These are phyloP conservation scores for Phrynocephalus vlangalii DNA, from an alignment of 2,797 vertebrate genomes.

Conservation along the genomic window DNA sequence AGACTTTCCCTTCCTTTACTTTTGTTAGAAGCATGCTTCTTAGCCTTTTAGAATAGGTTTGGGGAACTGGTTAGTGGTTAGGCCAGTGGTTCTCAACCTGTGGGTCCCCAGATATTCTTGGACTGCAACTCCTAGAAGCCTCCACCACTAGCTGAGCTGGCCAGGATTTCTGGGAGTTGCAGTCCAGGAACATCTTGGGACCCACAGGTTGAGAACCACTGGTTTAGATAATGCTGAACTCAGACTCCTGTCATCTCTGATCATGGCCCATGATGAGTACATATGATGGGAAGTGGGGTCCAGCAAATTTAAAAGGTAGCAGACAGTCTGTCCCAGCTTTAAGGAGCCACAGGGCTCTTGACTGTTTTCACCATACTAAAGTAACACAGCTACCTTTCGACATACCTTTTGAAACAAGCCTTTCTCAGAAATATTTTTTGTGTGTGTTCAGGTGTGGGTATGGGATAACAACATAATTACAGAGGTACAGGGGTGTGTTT, in stretches of 20 bases:
- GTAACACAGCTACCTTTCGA: background rate
- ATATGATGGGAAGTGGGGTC: background rate
- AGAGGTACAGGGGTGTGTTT: background rate
- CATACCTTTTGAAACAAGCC: background rate
- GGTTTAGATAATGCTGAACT: background rate
- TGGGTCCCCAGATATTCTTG: background rate
- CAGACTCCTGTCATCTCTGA: background rate
- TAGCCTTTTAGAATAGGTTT: background rate
- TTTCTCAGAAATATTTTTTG: background rate
- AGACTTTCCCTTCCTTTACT: background rate
- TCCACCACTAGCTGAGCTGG: too few relatives aligned
- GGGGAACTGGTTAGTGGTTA: background rate
- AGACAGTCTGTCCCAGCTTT: background rate
- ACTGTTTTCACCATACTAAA: background rate
- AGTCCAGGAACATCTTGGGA: too few relatives aligned
- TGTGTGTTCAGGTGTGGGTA: background rate
- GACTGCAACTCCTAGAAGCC: too few relatives aligned
- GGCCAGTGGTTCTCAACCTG: background rate
- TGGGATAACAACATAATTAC: background rate
- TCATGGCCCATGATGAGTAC: background rate
- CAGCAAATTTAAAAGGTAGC: background rate
- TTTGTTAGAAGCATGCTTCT: background rate
- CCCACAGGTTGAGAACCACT: too few relatives aligned
- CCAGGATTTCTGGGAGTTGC: too few relatives aligned
- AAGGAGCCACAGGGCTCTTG: background rate